Evolutionary conservation across 1,140 invertebrate genomes (phyloP), one percentile per base, ranked within the genome.

Genomic region (Helicoverpa armigera): DNA sequence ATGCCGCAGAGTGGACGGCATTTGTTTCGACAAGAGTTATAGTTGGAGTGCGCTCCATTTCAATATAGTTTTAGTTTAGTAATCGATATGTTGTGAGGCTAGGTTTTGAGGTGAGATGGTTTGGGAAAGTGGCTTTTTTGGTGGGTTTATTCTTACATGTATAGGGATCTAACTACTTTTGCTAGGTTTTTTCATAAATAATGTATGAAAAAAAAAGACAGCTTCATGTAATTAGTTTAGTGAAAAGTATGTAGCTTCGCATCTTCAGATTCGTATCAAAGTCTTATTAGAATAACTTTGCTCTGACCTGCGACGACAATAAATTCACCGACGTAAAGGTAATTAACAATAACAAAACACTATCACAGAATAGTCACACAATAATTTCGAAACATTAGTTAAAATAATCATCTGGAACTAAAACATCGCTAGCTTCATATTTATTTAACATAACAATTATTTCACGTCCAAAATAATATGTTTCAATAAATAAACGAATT

Each of bases 1-100:
- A 90, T 91, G 90, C 84, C 87, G 89, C 79, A 76, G 85, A 87
- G 87, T 86, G 86, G 87, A 74, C 85, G 83, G 56, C 75, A 82
- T 85, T 87, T 88, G 87, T 86, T 85, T 80, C 82, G 84, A 82
- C 76, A 85, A 86, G 85, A 84, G 72, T 83, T 85, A 84, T 84
- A 81, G 76, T 31, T 79, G 76, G 72, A 75, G 70, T 75, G 60
- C 76, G 72, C 43, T 79, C 35, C 58, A 67, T 78, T 82, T 82
- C 81, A 78, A 82, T 79, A 79, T 79, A 78, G 69, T 70, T 80
- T 60, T 74, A 74, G 76, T 56, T 70, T 67, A 56, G 76, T 70
- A 69, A 79, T 69, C 76, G 65, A 69, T 79, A 70, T 14, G 51
- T 74, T 58, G 35, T 54, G 61, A 53, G 58, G 48, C 35, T 60